Percentiles rank a stretch among this genome's conserved stretches.
Evolutionary conservation across 2,888 invertebrate genomes (phyloP).

Genomic region (Sceliomorpha sp.): DNA sequence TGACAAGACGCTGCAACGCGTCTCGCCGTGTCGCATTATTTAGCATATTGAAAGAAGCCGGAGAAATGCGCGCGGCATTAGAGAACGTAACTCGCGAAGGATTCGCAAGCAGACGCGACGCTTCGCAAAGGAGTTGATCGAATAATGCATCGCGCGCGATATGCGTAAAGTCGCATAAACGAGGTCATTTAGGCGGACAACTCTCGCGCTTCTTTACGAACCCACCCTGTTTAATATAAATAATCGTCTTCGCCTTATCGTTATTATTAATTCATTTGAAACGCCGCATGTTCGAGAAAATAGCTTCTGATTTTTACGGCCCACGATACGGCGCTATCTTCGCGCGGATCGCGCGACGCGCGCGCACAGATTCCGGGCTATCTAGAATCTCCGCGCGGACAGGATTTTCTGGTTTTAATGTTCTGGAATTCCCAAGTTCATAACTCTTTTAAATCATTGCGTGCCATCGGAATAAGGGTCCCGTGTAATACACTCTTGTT

Average conservation of each 20-base stretch:
- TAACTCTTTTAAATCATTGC: conserved; percentile 54
- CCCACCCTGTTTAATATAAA: conserved; percentile 13
- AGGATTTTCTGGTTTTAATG: conserved; percentile 40
- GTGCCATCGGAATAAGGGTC: conserved; percentile 49
- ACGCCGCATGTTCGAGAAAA: conserved; percentile 22
- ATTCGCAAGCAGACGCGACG: conserved; percentile 6
- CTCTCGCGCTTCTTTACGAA: conserved; percentile 12
- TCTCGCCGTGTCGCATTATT: too few species aligned
- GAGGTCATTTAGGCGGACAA: neutral
- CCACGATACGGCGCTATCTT: conserved; percentile 24
- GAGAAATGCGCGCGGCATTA: too few species aligned
- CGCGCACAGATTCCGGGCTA: conserved; percentile 15
- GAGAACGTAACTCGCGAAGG: too few species aligned
- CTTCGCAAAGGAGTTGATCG: conserved; percentile 3
- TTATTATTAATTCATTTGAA: conserved; percentile 43
- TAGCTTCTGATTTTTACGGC: conserved; percentile 40
- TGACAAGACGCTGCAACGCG: too few species aligned
- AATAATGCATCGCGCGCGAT: conserved; percentile 26
- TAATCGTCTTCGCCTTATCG: conserved; percentile 26
- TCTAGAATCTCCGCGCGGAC: conserved; percentile 37
- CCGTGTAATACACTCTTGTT: conserved; percentile 38
- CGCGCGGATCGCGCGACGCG: conserved; percentile 21
- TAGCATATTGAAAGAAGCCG: too few species aligned
- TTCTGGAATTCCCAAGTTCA: conserved; percentile 46
- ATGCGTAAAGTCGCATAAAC: neutral